phyloP scores from a whole-genome alignment of 2,797 vertebrate species.

The Hemibagrus guttatus region DNA sequence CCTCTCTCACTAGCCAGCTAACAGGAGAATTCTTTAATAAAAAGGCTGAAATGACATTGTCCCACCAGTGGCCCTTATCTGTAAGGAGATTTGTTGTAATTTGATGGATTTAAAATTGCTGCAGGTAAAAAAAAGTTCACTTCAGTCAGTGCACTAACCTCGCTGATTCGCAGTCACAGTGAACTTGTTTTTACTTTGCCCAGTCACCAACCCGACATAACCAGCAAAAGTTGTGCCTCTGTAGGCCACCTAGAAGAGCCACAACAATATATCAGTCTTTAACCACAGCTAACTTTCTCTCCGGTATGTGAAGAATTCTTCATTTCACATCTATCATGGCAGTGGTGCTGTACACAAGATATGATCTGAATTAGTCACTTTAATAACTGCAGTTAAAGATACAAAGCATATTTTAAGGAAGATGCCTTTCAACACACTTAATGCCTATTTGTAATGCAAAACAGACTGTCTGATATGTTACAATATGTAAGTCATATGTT shows the following conservation, averaged over 20 bases:
- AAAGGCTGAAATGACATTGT: conserved; percentile 84
- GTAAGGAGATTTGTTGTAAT: conserved; percentile 13
- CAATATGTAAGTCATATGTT: not conserved
- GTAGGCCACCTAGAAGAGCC: conserved; percentile 77
- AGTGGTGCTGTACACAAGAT: not conserved
- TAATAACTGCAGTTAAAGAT: not conserved
- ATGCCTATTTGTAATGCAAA: not conserved
- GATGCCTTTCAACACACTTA: not conserved
- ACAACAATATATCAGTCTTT: not conserved
- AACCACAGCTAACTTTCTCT: not conserved
- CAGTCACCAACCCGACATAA: conserved; percentile 94
- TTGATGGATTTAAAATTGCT: not conserved
- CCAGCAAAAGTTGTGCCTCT: conserved; percentile 89
- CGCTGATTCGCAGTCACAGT: conserved; percentile 87
- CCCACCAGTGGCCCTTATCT: conserved; percentile 85
- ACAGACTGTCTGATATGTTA: not conserved
- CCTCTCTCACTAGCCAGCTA: conserved; percentile 92
- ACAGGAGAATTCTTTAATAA: conserved; percentile 76
- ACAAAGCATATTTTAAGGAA: not conserved
- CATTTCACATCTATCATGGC: not conserved
- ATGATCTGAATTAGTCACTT: not conserved
- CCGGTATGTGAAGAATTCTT: not conserved
- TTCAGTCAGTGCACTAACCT: conserved; percentile 67
- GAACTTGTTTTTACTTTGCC: conserved; percentile 88
- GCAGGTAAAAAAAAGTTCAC: not conserved